Conservation (phyloP, 2,888 invertebrate genomes). For the Hypomecis punctinalis region DNA sequence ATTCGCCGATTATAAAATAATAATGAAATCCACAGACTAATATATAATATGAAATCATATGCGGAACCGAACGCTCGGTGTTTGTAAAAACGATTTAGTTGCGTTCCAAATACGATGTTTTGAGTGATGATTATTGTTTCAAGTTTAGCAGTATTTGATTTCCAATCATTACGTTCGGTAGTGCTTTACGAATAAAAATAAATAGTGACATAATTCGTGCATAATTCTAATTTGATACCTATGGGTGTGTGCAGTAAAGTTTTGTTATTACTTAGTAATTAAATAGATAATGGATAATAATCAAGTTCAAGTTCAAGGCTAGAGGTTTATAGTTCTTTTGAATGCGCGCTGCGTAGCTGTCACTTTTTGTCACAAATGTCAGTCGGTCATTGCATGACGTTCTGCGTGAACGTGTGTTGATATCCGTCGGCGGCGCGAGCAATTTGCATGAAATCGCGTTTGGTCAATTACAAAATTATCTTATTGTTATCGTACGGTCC, state of each 20-base stretch:
- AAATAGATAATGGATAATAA: slow-evolving; percentile 26
- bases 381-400: slow-evolving; percentile 75
- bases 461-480: slow-evolving; percentile 78
- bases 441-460: slow-evolving; percentile 78
- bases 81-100: slow-evolving; percentile 43
- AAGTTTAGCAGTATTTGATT: slow-evolving; percentile 12
- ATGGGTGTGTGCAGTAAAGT: no score
- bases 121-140: background rate
- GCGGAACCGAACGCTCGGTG: slow-evolving; percentile 59
- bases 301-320: slow-evolving; percentile 74
- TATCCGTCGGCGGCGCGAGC: slow-evolving; percentile 61
- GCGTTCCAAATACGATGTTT: slow-evolving; percentile 56
- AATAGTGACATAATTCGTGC: background rate
- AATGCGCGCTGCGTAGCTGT: slow-evolving; percentile 58
- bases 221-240: background rate
- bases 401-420: slow-evolving; percentile 67
- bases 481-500: slow-evolving; percentile 63
- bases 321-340: slow-evolving; percentile 51
- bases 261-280: slow-evolving; percentile 4
- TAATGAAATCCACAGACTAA: slow-evolving; percentile 19
- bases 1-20: background rate
- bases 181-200: background rate
- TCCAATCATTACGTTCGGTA: background rate
- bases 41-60: slow-evolving; percentile 52
- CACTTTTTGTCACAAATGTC: slow-evolving; percentile 63